Base-by-base conservation (phyloP, 2,113 vertebrate species). In the Tachysurus vachellii region DNA sequence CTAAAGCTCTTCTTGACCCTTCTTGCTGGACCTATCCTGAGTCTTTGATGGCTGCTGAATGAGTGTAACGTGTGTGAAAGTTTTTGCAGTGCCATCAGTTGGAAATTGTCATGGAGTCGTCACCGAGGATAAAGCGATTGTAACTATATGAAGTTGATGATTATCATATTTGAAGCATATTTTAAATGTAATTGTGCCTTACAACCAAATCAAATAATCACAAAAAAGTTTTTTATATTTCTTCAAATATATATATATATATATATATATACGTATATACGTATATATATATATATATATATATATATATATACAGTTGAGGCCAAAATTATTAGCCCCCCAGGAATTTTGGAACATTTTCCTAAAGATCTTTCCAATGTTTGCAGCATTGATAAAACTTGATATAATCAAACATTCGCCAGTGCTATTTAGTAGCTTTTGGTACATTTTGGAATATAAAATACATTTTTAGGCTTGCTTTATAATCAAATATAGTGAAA, bases 1-100 rank as follows among this genome's bases (percentile, higher is more conserved):
- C 59, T 83, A 56, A 70, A 79, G 85, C 61, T 59, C 62, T 77
- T 4, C 19, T 19, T 82, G 59, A 87, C 70, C 85, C 81, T 86
- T 79, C 53, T 79, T 54, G 21, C 54, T 82, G 82, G 64, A 85
- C n/a, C 84, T 56, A 23, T 47, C 13, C 50, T n/a, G 12, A 12
- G n/a, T 12, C 68, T 84, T 36, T 84, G 66, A 87, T 82, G 68
- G 31, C n/a, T 44, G 19, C 16, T 19, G 17, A 56, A 90, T 68
- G 87, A 90, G 66, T 59, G 36, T 31, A 54, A 77, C 81, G 66
- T 57, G 85, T 47, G 53, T 26, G 44, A 57, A 47, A 50, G 13
- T 59, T 36, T 47, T 50, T 31, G n/a, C 26, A 62, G 42, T 56
- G 53, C 23, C 68, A 57, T 9, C 28, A 57, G 23, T 1, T 50